Percentiles rank a stretch among this genome's conserved stretches.
Evolutionary conservation across 2,113 vertebrate species (phyloP).

Genomic region (Poeciliopsis prolifica): DNA sequence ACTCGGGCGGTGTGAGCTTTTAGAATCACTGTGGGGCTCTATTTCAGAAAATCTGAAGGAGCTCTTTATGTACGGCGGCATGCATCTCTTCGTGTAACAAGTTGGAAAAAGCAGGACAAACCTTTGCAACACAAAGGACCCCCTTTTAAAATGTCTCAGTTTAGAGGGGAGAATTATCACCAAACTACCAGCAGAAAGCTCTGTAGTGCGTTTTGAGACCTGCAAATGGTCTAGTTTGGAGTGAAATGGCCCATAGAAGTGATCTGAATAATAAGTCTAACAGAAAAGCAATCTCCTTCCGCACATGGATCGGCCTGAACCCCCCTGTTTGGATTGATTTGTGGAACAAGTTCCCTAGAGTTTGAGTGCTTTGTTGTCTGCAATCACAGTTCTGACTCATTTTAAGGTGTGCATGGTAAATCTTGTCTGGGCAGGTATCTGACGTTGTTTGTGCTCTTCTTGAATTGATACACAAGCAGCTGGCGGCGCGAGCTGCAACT

Average conservation of each 20-base stretch:
- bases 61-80: conserved; percentile 9
- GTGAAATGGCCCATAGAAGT: conserved; percentile 18
- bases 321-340: conserved; percentile 47
- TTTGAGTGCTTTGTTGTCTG: conserved; percentile 14
- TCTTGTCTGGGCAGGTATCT: conserved; percentile 63
- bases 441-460: conserved; percentile 33
- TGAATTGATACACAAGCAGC: conserved; percentile 58
- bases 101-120: conserved; percentile 25
- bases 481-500: conserved; percentile 31
- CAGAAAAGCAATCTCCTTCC: conserved; percentile 2
- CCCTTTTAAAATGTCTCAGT: conserved; percentile 3
- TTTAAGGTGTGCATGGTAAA: conserved; percentile 53
- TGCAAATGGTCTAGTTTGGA: conserved; percentile 21
- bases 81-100: conserved; percentile 6
- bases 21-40: conserved; percentile 17
- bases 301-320: neutral
- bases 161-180: conserved; percentile 18
- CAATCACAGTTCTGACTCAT: conserved; percentile 52
- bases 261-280: conserved; percentile 33
- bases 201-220: conserved; percentile 23
- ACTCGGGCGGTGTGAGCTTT: conserved; percentile 20
- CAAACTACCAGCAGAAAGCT: conserved; percentile 19
- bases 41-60: conserved; percentile 30
- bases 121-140: conserved; percentile 23
- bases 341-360: conserved; percentile 46